A percentile compares a stretch with the other conserved stretches of the same genome.
Conservation (phyloP, 1,140 invertebrate species). For the Sarcophaga bullata region DNA sequence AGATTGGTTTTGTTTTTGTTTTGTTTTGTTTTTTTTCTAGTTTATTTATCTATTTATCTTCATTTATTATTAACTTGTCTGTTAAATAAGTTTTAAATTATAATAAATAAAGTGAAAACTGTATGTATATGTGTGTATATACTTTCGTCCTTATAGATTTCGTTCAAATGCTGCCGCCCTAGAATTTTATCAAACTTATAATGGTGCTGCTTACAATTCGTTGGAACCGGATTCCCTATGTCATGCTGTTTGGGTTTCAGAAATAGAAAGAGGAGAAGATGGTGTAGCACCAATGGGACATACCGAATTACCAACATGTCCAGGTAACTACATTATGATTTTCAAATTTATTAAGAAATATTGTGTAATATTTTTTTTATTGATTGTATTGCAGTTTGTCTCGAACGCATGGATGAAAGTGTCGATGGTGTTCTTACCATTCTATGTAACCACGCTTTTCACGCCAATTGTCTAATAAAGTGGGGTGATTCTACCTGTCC, state of each 20-base stretch:
- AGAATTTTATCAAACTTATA: constrained; percentile 93
- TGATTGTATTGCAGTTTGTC: constrained; percentile 52
- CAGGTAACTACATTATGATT: constrained; percentile 67
- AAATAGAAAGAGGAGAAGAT: constrained; percentile 84
- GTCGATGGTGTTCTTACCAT: constrained; percentile 98
- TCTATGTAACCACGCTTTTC: constrained; percentile 98
- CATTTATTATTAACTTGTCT: no score
- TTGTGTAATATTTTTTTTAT: not conserved
- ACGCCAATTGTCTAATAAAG: constrained; percentile 91
- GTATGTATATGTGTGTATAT: no score
- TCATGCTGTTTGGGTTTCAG: constrained; percentile 93
- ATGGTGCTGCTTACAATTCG: constrained; percentile 91
- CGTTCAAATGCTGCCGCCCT: constrained; percentile 79
- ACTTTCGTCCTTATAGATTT: constrained; percentile 63
- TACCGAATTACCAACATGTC: constrained; percentile 97
- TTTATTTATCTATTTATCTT: no score
- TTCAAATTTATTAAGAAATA: not conserved
- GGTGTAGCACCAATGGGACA: constrained; percentile 79
- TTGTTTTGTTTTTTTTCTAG: no score
- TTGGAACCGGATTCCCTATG: constrained; percentile 91
- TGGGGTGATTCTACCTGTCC: constrained; percentile 95
- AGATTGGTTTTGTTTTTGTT: no score
- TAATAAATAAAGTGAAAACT: no score
- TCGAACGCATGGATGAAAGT: constrained; percentile 98
- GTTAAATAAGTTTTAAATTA: no score